These are phyloP conservation scores for Phyllostomus discolor DNA, from an alignment of 2,113 vertebrate species.

Conservation along the genomic window DNA sequence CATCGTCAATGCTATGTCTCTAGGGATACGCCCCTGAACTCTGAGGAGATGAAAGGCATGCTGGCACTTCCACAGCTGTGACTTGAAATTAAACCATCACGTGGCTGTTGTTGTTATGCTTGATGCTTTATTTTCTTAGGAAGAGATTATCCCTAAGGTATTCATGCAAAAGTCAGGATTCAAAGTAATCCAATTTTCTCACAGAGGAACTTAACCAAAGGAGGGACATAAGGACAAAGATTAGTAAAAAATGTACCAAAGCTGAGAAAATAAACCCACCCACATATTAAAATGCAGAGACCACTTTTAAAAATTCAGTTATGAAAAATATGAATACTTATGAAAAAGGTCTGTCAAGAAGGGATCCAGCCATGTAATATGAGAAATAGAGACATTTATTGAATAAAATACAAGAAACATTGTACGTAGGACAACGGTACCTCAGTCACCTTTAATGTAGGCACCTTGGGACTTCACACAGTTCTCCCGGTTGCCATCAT, in stretches of 20 bases:
- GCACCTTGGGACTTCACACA: too few species aligned
- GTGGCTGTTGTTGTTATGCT: neutral
- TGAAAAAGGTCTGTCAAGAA: too few species aligned
- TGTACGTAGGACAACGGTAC: too few species aligned
- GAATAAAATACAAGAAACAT: too few species aligned
- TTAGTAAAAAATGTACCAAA: neutral
- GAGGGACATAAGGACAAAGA: neutral
- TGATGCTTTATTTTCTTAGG: neutral
- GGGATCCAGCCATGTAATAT: too few species aligned
- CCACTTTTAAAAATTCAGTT: neutral
- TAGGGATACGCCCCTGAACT: neutral
- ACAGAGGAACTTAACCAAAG: neutral
- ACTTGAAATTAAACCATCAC: neutral
- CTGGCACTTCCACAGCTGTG: neutral
- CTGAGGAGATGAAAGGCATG: neutral
- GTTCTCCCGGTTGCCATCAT: too few species aligned
- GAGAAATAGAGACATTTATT: too few species aligned
- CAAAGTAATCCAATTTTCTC: neutral
- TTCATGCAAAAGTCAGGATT: neutral
- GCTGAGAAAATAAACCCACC: neutral
- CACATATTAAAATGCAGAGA: neutral
- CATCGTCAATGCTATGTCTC: too few species aligned
- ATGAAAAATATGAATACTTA: neutral
- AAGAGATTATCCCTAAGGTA: neutral
- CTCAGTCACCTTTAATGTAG: too few species aligned